Percentiles rank a stretch among this genome's conserved stretches.
Evolutionary conservation across 2,888 invertebrate species (phyloP).

Genomic region (Meiosimyza platycephala): DNA sequence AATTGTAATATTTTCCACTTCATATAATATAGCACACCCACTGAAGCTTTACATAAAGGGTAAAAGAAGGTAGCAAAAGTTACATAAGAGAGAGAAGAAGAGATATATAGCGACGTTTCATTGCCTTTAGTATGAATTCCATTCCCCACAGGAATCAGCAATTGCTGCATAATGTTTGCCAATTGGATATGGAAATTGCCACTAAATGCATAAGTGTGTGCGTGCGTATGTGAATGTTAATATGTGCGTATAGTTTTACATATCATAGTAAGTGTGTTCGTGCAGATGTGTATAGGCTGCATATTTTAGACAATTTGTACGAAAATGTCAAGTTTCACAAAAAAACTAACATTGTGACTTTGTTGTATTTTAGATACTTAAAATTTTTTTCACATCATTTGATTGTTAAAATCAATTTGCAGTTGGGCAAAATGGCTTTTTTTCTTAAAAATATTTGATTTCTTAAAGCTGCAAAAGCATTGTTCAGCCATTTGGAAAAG

Average conservation of each 20-base stretch:
- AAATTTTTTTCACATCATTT: neutral
- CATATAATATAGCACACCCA: too few species aligned
- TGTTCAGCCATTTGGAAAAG: too few species aligned
- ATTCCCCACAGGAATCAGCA: constrained; percentile 26
- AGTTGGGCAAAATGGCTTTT: too few species aligned
- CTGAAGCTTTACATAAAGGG: too few species aligned
- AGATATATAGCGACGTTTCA: neutral
- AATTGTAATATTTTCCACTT: too few species aligned
- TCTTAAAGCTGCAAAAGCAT: too few species aligned
- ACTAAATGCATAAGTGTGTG: constrained; percentile 35
- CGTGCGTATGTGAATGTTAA: constrained; percentile 22
- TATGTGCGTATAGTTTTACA: neutral
- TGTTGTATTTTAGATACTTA: neutral
- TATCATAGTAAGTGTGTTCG: neutral
- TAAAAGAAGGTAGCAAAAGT: too few species aligned
- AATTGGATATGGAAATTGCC: constrained; percentile 46
- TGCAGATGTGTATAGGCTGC: neutral
- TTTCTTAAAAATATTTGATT: too few species aligned
- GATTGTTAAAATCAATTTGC: neutral
- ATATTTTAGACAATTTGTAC: constrained; percentile 29
- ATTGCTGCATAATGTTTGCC: constrained; percentile 42
- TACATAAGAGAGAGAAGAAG: neutral
- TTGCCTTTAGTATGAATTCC: constrained; percentile 15
- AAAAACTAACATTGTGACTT: neutral
- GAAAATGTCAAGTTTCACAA: neutral